Evolutionary conservation across 2,797 vertebrate genomes (phyloP).

Genomic region (Sorex maritimensis): DNA sequence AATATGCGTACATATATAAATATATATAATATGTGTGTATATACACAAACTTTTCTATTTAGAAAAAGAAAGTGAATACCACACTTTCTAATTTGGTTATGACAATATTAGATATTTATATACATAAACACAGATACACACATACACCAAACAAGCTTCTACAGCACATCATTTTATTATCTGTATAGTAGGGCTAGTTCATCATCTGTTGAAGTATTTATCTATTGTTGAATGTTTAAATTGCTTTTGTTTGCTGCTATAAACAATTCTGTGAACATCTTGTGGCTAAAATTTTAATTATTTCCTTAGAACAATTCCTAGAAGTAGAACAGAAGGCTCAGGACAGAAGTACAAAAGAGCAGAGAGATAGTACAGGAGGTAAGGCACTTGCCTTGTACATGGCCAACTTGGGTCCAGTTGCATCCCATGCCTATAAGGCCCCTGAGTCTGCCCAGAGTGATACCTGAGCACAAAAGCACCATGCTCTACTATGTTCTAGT

Average conservation of each 20-base stretch:
- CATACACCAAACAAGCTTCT: not conserved
- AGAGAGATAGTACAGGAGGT: no score
- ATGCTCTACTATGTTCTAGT: no score
- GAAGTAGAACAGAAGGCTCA: conserved; percentile 39
- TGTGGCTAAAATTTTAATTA: conserved; percentile 55
- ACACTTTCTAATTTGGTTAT: conserved; percentile 22
- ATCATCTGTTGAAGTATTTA: conserved; percentile 42
- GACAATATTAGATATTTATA: not conserved
- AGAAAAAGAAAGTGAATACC: conserved; percentile 49
- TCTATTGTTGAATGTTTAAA: conserved; percentile 30
- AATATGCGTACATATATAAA: no score
- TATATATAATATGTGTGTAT: no score
- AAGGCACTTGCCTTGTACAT: no score
- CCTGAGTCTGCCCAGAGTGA: no score
- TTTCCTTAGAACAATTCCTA: conserved; percentile 70
- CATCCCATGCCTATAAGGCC: no score
- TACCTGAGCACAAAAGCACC: no score
- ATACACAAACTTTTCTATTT: conserved; percentile 13
- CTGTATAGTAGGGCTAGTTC: not conserved
- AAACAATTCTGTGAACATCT: conserved; percentile 50
- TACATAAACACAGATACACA: not conserved
- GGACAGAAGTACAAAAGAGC: not conserved
- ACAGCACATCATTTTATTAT: not conserved
- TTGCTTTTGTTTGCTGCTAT: conserved; percentile 48
- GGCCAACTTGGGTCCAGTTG: no score